Conservation (phyloP, 2,113 vertebrate genomes). For the Brienomyrus brachyistius region DNA sequence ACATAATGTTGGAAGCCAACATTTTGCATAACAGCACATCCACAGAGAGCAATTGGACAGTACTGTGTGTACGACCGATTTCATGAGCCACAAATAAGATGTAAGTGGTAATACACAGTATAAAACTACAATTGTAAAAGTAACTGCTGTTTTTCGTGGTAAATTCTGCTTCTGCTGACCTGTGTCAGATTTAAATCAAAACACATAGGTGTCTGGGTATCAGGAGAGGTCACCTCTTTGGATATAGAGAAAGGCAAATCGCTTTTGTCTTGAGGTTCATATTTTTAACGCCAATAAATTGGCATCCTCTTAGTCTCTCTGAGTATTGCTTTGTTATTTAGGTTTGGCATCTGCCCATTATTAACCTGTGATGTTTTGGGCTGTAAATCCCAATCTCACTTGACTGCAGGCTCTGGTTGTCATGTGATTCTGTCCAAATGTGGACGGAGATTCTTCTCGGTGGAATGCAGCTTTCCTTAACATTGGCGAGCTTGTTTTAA, state of each 20-base stretch:
- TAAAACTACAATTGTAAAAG: neutral
- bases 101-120: too few relatives aligned
- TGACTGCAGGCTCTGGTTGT: neutral
- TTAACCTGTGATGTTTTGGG: neutral
- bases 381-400: neutral
- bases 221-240: neutral
- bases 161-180: neutral
- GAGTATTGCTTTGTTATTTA: neutral
- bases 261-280: neutral
- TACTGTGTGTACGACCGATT: too few relatives aligned
- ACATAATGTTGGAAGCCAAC: too few relatives aligned
- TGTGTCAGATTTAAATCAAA: neutral
- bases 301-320: neutral
- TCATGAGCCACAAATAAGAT: too few relatives aligned
- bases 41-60: too few relatives aligned
- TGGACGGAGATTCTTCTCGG: neutral
- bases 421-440: neutral
- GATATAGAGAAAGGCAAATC: neutral
- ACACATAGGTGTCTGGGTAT: neutral
- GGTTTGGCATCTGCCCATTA: neutral
- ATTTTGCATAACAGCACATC: too few relatives aligned
- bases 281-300: neutral
- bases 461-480: neutral
- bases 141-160: neutral
- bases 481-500: neutral